phyloP scores from a whole-genome alignment of 2,797 vertebrate genomes.

The Pteronotus mesoamericanus region DNA sequence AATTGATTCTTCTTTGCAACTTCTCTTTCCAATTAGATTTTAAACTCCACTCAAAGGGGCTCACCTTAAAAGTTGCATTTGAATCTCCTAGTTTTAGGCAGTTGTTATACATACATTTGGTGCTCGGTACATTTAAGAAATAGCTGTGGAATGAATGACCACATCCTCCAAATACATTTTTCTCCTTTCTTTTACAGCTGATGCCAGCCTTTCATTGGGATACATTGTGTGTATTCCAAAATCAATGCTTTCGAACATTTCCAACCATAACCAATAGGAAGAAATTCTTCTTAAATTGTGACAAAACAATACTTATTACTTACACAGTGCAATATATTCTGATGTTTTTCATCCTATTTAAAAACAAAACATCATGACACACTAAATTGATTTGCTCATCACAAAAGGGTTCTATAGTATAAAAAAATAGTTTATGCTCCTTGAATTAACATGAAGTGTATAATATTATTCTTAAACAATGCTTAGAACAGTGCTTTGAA shows the following conservation, averaged over 20 bases:
- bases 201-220: neutral
- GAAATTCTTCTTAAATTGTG: neutral
- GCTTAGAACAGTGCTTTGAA: neutral
- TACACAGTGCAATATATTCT: neutral
- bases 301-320: neutral
- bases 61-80: neutral
- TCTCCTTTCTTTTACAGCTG: neutral
- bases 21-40: neutral
- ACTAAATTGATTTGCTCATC: neutral
- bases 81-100: neutral
- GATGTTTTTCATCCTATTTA: neutral
- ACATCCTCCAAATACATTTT: neutral
- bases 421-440: neutral
- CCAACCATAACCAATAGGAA: neutral
- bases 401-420: neutral
- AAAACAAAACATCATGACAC: neutral
- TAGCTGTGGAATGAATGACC: neutral
- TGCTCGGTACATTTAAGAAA: constrained; percentile 27
- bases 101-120: neutral
- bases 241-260: neutral
- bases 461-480: neutral
- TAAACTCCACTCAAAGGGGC: neutral
- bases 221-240: neutral
- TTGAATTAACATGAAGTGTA: neutral
- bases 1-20: neutral